A percentile compares a stretch with the other conserved stretches of the same genome.
phyloP scores from a whole-genome alignment of 2,797 vertebrate genomes.

The Pygocentrus nattereri region DNA sequence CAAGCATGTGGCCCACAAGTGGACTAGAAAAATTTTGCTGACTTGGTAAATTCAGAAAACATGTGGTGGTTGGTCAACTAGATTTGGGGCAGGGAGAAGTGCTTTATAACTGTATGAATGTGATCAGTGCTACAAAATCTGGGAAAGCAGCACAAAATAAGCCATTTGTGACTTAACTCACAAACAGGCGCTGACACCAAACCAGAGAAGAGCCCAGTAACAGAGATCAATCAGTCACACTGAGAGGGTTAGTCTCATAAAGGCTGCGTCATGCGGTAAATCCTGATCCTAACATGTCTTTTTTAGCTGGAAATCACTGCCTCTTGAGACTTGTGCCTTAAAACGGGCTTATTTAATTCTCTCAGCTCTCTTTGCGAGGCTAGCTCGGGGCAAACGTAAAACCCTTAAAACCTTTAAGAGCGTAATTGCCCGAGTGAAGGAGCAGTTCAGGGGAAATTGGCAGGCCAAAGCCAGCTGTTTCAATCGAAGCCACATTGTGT shows the following conservation, averaged over 20 bases:
- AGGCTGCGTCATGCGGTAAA: constrained; percentile 30
- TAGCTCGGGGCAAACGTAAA: constrained; percentile 20
- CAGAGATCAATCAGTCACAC: constrained; percentile 29
- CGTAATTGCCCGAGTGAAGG: constrained; percentile 56
- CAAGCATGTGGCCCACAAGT: too few species aligned
- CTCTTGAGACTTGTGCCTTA: constrained; percentile 15
- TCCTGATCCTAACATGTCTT: constrained; percentile 27
- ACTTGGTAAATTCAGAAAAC: too few species aligned
- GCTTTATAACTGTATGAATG: too few species aligned
- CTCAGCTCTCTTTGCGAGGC: constrained; percentile 24
- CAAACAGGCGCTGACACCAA: neutral
- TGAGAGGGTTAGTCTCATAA: constrained; percentile 30
- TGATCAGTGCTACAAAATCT: too few species aligned
- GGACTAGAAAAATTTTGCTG: too few species aligned
- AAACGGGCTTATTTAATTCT: constrained; percentile 39
- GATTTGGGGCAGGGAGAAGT: too few species aligned
- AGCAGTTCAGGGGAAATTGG: constrained; percentile 62
- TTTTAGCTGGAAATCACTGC: neutral
- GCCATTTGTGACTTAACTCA: neutral
- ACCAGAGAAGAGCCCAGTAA: neutral
- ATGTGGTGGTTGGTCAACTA: too few species aligned
- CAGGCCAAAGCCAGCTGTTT: constrained; percentile 64
- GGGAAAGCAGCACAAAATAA: too few species aligned
- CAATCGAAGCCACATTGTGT: constrained; percentile 62
- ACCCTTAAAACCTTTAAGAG: constrained; percentile 43